Percentiles rank a stretch among this genome's conserved stretches.
phyloP scores from a whole-genome alignment of 2,797 vertebrate genomes.

The Phoeniculus purpureus region DNA sequence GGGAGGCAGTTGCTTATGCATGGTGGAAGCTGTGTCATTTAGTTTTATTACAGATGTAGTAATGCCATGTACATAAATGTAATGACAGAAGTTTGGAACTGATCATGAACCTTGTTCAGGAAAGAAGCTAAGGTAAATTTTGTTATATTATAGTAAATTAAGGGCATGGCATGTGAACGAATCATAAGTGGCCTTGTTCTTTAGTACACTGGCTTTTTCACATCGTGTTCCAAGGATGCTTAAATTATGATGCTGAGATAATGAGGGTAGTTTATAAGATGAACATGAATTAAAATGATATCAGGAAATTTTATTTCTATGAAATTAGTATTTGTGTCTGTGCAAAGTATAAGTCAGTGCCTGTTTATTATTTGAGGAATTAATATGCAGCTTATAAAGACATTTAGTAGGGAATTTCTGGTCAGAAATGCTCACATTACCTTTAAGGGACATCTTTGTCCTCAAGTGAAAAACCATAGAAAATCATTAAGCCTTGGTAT shows the following conservation, averaged over 20 bases:
- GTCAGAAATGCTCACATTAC: background rate
- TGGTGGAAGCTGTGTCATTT: conserved; percentile 1
- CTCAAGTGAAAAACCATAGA: background rate
- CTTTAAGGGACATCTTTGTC: background rate
- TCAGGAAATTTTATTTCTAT: background rate
- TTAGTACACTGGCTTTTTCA: conserved; percentile 16
- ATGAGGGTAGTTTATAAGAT: background rate
- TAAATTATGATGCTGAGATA: background rate
- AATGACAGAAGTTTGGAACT: conserved; percentile 29
- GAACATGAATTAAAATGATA: background rate
- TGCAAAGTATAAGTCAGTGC: background rate
- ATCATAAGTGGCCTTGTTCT: conserved; percentile 18
- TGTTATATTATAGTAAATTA: conserved; percentile 21
- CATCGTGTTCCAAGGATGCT: conserved; percentile 2
- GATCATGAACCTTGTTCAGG: conserved; percentile 35
- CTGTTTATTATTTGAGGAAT: background rate
- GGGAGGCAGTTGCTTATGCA: background rate
- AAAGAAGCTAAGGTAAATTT: background rate
- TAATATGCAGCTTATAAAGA: background rate
- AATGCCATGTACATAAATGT: background rate
- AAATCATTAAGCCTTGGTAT: background rate
- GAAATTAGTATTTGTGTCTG: background rate
- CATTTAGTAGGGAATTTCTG: background rate
- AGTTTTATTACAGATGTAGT: conserved; percentile 6
- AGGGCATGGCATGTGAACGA: conserved; percentile 12